Conservation (phyloP, 2,888 invertebrate genomes). For the Drosophila lacicola region DNA sequence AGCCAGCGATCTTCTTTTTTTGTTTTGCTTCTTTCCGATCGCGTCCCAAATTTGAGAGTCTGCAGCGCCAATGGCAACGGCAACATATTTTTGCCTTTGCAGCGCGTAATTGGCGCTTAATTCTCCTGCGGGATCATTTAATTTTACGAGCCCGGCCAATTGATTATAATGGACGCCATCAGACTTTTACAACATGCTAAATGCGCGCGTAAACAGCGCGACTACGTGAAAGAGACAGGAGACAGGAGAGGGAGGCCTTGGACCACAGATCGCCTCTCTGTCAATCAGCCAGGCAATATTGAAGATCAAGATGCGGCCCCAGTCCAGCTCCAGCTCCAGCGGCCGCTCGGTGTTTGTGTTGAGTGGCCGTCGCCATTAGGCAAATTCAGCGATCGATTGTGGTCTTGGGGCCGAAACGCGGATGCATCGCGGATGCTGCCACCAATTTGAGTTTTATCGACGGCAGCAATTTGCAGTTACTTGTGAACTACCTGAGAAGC, state of each 20-base stretch:
- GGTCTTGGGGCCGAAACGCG: slow-evolving; percentile 58
- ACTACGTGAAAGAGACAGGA: slow-evolving; percentile 12
- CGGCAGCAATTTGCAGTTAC: slow-evolving; percentile 84
- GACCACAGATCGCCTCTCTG: slow-evolving; percentile 51
- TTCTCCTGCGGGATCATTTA: slow-evolving; percentile 85
- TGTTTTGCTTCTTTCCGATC: slow-evolving; percentile 47
- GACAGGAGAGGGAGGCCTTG: slow-evolving; percentile 24
- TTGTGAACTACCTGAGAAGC: slow-evolving; percentile 85
- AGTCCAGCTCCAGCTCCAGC: slow-evolving; percentile 12
- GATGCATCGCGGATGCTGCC: slow-evolving; percentile 51
- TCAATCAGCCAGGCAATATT: slow-evolving; percentile 68
- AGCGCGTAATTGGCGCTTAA: slow-evolving; percentile 85
- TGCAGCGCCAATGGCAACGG: slow-evolving; percentile 69
- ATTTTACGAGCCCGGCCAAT: slow-evolving; percentile 85
- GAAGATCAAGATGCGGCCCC: slow-evolving; percentile 57
- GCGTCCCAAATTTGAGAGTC: slow-evolving; percentile 72
- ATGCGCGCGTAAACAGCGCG: slow-evolving; percentile 81
- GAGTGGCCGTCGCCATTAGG: slow-evolving; percentile 82
- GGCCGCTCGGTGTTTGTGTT: slow-evolving; percentile 72
- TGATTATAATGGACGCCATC: slow-evolving; percentile 85
- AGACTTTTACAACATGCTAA: slow-evolving; percentile 85
- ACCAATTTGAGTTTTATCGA: slow-evolving; percentile 79
- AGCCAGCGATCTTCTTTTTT: slow-evolving; percentile 54
- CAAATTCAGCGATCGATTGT: slow-evolving; percentile 81
- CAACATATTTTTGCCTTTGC: slow-evolving; percentile 52